Evolutionary conservation across 2,888 invertebrate species (phyloP).

Genomic region (Platycheirus rosarum): DNA sequence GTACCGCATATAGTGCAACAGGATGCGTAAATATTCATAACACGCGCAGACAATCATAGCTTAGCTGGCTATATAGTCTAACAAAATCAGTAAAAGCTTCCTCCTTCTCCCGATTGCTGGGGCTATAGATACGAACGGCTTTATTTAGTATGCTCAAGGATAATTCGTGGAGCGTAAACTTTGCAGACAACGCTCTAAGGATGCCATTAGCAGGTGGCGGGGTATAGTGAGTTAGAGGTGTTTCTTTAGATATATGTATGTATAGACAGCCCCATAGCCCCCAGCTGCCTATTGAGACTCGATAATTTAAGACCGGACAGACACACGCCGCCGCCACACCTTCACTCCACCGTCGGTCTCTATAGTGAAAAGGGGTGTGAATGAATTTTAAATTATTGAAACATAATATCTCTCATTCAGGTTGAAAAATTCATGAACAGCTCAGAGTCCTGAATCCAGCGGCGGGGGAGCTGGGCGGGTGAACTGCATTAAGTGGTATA

Average conservation of each 20-base stretch:
- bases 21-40: slow-evolving; percentile 69
- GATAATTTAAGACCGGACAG: slow-evolving; percentile 37
- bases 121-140: slow-evolving; percentile 1
- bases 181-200: slow-evolving; percentile 66
- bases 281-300: slow-evolving; percentile 37
- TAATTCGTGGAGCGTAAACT: slow-evolving; percentile 68
- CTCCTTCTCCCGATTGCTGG: not conserved
- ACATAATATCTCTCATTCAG: slow-evolving; percentile 4
- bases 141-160: slow-evolving; percentile 65
- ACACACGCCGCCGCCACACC: too few species aligned
- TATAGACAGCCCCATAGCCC: slow-evolving; percentile 2
- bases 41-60: slow-evolving; percentile 65
- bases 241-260: not conserved
- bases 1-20: slow-evolving; percentile 47
- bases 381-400: slow-evolving; percentile 58
- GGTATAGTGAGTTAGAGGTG: not conserved
- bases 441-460: not conserved
- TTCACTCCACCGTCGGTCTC: not conserved
- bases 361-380: slow-evolving; percentile 28
- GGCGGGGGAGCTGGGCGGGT: not conserved
- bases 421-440: slow-evolving; percentile 29
- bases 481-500: slow-evolving; percentile 52
- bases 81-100: slow-evolving; percentile 16
- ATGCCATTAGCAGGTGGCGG: slow-evolving; percentile 50
- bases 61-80: slow-evolving; percentile 18